Evolutionary conservation across 2,797 vertebrate species (phyloP).

Genomic region (Myotis planiceps): DNA sequence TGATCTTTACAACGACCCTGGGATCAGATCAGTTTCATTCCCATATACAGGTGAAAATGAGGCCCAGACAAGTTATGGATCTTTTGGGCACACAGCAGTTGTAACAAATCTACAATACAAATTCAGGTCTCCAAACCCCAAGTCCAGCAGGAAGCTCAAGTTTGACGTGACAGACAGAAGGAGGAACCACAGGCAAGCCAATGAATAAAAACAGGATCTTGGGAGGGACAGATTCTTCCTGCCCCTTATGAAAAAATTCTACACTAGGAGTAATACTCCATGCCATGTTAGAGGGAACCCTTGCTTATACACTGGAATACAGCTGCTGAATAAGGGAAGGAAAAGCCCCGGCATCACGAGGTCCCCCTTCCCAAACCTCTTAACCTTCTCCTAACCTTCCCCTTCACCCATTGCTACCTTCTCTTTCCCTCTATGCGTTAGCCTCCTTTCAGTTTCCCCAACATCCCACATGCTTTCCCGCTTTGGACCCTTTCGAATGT

Average conservation of each 20-base stretch:
- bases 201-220: not conserved
- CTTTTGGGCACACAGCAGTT: not conserved
- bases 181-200: not conserved
- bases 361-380: not conserved
- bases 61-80: not conserved
- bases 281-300: not conserved
- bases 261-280: not conserved
- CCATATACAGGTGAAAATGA: not conserved
- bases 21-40: not conserved
- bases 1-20: not conserved
- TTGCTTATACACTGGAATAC: not conserved
- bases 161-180: not conserved
- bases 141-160: not conserved
- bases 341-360: not conserved
- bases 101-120: not conserved
- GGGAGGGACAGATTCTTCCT: not conserved
- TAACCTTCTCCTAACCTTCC: not conserved
- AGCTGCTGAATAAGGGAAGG: not conserved
- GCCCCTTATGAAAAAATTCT: not conserved
- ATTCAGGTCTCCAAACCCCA: not conserved
- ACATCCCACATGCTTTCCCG: not conserved
- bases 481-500: not conserved
- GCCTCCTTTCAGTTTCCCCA: not conserved
- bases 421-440: not conserved
- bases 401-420: not conserved